Evolutionary conservation across 1,140 invertebrate species (phyloP), one percentile per base, ranked within the genome.

Genomic region (Chrysopa pallens): DNA sequence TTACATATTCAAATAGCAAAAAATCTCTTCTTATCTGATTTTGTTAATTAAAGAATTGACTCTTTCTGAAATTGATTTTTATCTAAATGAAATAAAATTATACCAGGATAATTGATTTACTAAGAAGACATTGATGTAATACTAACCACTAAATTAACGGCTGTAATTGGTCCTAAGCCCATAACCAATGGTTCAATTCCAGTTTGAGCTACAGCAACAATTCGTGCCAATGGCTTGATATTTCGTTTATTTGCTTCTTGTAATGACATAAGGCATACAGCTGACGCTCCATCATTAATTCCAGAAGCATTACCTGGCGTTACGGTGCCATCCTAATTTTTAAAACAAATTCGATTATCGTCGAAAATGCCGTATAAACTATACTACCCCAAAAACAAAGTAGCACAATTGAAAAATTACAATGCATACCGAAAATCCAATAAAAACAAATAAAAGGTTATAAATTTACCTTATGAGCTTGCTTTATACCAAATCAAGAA

Each of bases 231-330:
- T 0, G 77, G 68, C 29, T 53, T 57, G 0, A 66, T 38, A 1
- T 59, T 51, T 37, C 58, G 57, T 29, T 59, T 57, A 37, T 53
- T 53, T 1, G 78, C 72, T 49, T 68, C 62, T 45, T 69, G 58
- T 39, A 59, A 58, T 28, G 70, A 75, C 66, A 76, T 76, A 9
- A 92, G 52, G 36, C 90, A 62, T 6, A 91, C 62, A 27, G 76
- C 81, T 27, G 87, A 86, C 33, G 88, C 86, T 11, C 87, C 86
- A 63, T 92, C 88, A 61, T 88, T 89, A 31, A 90, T 67, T 36
- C 84, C 81, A 11, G 82, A 85, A 9, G 82, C 69, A 67, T 86
- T 87, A 39, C 81, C 83, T 33, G 83, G 66, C 13, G 83, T 87
- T 13, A 86, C 75, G 13, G 74, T 77, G n/a, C 80, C 80, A 49